phyloP scores from a whole-genome alignment of 2,888 invertebrate species.

The Diogma glabrata region DNA sequence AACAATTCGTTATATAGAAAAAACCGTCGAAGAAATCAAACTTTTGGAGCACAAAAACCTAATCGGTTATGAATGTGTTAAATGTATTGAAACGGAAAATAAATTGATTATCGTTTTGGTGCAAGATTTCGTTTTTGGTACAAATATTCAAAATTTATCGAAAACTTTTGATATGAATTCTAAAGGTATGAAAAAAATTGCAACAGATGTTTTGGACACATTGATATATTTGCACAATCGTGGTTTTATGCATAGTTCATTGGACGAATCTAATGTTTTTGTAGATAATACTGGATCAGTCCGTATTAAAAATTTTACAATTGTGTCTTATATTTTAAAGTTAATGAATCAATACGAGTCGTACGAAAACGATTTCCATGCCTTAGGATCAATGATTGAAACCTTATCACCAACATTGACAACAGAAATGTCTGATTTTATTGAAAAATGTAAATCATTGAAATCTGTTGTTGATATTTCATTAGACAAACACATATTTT shows the following conservation, averaged over 20 bases:
- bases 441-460: background rate
- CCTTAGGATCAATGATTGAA: background rate
- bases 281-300: background rate
- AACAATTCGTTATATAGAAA: background rate
- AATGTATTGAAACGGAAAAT: background rate
- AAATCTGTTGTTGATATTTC: background rate
- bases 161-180: background rate
- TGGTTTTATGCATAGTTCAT: background rate
- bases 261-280: background rate
- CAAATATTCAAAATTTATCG: background rate
- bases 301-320: background rate
- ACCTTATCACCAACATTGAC: background rate
- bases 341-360: too few species aligned
- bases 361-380: background rate
- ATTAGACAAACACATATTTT: background rate
- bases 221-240: background rate
- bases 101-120: background rate
- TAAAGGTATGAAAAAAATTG: background rate
- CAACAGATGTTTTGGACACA: background rate
- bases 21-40: background rate
- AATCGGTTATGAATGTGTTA: background rate
- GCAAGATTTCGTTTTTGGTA: slow-evolving; percentile 3
- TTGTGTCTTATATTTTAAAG: background rate
- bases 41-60: background rate
- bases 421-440: background rate